phyloP scores from a whole-genome alignment of 2,113 vertebrate genomes.

The Tonatia bakeri region DNA sequence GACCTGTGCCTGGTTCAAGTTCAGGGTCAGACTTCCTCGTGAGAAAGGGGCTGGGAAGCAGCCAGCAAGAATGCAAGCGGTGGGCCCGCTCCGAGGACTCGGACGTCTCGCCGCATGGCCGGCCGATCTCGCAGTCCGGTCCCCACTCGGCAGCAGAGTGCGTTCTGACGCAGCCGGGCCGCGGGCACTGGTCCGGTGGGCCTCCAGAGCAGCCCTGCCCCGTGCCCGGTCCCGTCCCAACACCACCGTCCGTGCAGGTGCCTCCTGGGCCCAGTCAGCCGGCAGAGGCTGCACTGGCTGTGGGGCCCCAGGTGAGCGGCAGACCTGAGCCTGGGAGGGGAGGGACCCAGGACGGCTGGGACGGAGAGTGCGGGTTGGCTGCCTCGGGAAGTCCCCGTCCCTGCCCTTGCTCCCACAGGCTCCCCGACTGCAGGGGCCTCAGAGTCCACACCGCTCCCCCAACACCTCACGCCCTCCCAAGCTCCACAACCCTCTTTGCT shows the following conservation, averaged over 20 bases:
- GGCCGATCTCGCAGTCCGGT: not conserved
- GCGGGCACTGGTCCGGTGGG: not conserved
- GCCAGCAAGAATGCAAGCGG: not conserved
- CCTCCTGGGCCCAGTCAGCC: too few relatives aligned
- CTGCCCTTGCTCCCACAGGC: not conserved
- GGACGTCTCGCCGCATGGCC: not conserved
- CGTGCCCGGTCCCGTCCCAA: not conserved
- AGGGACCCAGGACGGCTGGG: not conserved
- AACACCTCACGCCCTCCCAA: accelerated
- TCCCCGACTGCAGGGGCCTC: not conserved
- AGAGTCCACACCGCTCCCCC: not conserved
- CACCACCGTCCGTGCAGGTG: too few relatives aligned
- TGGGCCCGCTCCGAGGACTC: not conserved
- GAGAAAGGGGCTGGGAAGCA: not conserved
- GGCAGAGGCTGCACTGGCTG: accelerated
- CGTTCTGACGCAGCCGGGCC: too few relatives aligned
- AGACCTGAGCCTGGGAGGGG: not conserved
- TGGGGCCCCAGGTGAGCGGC: not conserved
- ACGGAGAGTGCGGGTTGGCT: not conserved
- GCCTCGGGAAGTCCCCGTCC: not conserved
- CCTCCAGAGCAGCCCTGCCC: not conserved
- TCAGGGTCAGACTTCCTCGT: not conserved
- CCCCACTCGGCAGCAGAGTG: too few relatives aligned
- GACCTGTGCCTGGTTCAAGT: not conserved
- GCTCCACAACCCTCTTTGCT: not conserved